These are phyloP conservation scores for Laterallus jamaicensis DNA, from an alignment of 2,113 vertebrate species.

Conservation along the genomic window DNA sequence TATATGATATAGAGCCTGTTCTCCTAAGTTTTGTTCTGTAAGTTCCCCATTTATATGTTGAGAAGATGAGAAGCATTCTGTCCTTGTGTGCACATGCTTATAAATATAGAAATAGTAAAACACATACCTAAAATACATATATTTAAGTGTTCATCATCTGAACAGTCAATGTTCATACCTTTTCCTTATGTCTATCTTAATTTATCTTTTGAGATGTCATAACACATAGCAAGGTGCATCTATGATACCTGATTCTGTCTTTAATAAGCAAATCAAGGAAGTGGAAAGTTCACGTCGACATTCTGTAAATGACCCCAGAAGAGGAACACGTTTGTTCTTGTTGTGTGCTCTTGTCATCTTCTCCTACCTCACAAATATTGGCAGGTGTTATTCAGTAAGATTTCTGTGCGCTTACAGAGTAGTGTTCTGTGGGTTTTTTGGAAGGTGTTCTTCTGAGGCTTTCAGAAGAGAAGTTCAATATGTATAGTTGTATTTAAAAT, in stretches of 20 bases:
- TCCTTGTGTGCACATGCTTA: neutral
- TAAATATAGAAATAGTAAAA: neutral
- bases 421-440: neutral
- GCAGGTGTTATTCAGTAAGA: neutral
- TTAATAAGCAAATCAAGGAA: neutral
- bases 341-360: neutral
- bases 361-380: neutral
- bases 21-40: neutral
- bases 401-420: neutral
- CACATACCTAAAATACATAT: neutral
- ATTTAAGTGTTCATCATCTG: neutral
- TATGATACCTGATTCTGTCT: neutral
- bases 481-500: constrained; percentile 10
- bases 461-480: neutral
- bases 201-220: neutral
- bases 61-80: neutral
- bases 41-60: neutral
- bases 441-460: neutral
- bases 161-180: neutral
- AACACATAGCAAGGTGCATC: neutral
- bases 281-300: neutral
- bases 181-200: neutral
- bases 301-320: neutral
- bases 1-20: neutral
- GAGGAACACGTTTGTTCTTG: accelerated